Conservation (phyloP, 2,888 invertebrate genomes). For the Archips xylosteana region DNA sequence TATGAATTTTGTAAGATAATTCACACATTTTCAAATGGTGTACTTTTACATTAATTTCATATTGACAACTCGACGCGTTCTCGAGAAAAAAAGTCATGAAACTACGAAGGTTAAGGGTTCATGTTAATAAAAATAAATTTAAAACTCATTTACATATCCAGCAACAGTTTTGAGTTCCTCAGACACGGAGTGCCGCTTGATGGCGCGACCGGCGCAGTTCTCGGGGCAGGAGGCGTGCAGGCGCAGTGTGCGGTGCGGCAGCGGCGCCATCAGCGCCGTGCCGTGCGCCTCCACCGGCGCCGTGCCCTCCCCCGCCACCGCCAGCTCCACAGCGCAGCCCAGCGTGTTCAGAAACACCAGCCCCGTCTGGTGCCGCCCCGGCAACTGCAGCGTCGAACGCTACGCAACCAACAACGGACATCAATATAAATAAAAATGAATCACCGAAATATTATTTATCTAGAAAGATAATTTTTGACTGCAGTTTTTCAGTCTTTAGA, state of each 20-base stretch:
- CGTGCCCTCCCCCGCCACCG: slow-evolving; percentile 64
- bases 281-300: slow-evolving; percentile 68
- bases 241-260: slow-evolving; percentile 59
- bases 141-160: slow-evolving; percentile 60
- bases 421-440: too few species aligned
- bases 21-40: too few species aligned
- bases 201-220: slow-evolving; percentile 70
- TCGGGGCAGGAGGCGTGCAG: slow-evolving; percentile 58
- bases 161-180: slow-evolving; percentile 64
- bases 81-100: too few species aligned
- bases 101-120: too few species aligned
- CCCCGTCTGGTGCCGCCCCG: slow-evolving; percentile 75
- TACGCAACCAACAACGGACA: slow-evolving; percentile 43
- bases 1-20: too few species aligned
- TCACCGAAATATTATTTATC: too few species aligned
- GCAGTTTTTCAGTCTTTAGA: too few species aligned
- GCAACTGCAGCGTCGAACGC: slow-evolving; percentile 77
- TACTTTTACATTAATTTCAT: too few species aligned
- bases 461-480: too few species aligned
- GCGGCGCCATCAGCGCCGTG: slow-evolving; percentile 72
- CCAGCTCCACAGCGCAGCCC: slow-evolving; percentile 82
- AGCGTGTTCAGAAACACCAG: slow-evolving; percentile 88
- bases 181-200: slow-evolving; percentile 58
- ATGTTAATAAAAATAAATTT: too few species aligned
- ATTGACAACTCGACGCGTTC: too few species aligned